Base-by-base conservation (phyloP, 2,888 invertebrate species). In the Encarsia formosa region DNA sequence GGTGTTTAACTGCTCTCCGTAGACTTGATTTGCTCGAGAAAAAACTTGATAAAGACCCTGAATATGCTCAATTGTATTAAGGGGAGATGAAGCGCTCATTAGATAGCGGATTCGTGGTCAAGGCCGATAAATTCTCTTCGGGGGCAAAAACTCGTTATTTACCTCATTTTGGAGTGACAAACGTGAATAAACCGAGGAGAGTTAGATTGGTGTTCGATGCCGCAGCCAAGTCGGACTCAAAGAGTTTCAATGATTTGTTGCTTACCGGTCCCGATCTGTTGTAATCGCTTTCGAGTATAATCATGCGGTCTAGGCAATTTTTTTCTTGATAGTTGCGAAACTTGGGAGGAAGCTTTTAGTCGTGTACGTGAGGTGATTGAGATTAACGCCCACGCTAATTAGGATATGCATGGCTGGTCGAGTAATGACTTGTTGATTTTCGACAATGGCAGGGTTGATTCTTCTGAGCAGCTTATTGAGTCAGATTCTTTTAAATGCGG, bases 141-240 rank as follows among this genome's bases (percentile, higher is more conserved):
- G 41, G 38, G 13, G 16, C 16, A 4, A 26, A 43, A 13, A 13
- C 8, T 22, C 49, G 55, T 43, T 58, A 51, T 22, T 19, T 58
- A 2, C 29, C 29, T 2, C 38, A 38, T 31, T 2, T 4, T 5
- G n/a, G n/a, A n/a, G n/a, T n/a, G n/a, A n/a, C n/a, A 2, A 46
- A 46, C 11, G 11, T 29, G 0, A 38, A 46, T 29, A 31, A 19
- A 13, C 31, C 43, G 5, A 20, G n/a, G 13, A 31, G 32, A n/a
- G 32, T 42, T 31, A 26, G 31, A 13, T 20, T 31, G n/a, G 26
- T 42, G 18, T 38, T 29, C 8, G 37, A 32, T 20, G 46, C 46
- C 11, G 38, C 46, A 4, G 31, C 31, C 3, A 19, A 20, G 20
- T n/a, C 20, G 3, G 20, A 32, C 8, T 19, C 19, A 13, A n/a